Evolutionary conservation across 2,888 invertebrate genomes (phyloP).

Genomic region (Diarsia brunnea): DNA sequence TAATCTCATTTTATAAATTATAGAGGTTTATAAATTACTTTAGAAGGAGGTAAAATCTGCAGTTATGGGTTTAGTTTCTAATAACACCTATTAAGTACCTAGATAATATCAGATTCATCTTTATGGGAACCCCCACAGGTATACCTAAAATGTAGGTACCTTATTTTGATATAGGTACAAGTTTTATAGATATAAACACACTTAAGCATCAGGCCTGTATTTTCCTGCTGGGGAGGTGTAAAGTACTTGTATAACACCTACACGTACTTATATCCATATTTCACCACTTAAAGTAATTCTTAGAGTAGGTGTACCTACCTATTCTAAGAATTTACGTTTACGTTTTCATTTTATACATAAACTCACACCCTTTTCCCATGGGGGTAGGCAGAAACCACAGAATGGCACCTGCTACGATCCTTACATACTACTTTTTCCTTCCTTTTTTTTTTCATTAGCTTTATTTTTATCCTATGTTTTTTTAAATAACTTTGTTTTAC

Average conservation of each 20-base stretch:
- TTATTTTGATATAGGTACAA: not conserved
- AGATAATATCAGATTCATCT: not conserved
- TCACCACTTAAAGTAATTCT: not conserved
- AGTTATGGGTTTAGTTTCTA: not conserved
- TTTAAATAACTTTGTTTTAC: too few relatives aligned
- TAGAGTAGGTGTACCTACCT: too few relatives aligned
- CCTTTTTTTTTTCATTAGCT: too few relatives aligned
- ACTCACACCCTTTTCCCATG: too few relatives aligned
- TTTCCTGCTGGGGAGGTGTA: not conserved
- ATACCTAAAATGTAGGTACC: not conserved
- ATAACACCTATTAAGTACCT: not conserved
- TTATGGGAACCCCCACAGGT: not conserved
- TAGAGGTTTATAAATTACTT: not conserved
- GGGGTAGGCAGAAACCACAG: too few relatives aligned
- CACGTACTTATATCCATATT: not conserved
- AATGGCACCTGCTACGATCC: too few relatives aligned
- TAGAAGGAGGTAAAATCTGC: constrained; percentile 3
- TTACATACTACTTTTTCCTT: too few relatives aligned
- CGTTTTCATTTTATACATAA: too few relatives aligned
- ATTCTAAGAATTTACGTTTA: too few relatives aligned
- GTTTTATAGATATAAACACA: not conserved
- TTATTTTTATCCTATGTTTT: too few relatives aligned
- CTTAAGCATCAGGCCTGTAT: not conserved
- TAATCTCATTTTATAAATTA: too few relatives aligned
- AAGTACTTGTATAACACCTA: not conserved